phyloP scores from a whole-genome alignment of 2,888 invertebrate genomes.

The Temnothorax ravouxi region DNA sequence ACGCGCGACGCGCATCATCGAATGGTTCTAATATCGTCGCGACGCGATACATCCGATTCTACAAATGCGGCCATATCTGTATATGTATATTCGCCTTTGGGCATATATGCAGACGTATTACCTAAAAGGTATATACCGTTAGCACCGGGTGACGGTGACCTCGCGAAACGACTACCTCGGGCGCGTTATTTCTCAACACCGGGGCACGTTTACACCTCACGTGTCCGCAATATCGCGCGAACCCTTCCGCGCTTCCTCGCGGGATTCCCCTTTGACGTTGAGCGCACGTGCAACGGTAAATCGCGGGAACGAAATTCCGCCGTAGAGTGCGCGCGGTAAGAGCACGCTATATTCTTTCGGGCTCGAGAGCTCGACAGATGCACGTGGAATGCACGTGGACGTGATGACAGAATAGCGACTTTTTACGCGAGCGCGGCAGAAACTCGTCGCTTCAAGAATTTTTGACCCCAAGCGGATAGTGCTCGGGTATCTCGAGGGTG shows the following conservation, averaged over 20 bases:
- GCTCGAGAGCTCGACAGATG: conserved; percentile 7
- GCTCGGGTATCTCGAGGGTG: not conserved
- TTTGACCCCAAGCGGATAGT: not conserved
- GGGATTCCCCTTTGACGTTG: conserved; percentile 27
- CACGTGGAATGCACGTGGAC: conserved; percentile 36
- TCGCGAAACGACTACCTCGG: conserved; percentile 55
- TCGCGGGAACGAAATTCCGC: conserved; percentile 40
- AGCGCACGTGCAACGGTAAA: conserved; percentile 48
- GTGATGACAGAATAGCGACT: not conserved
- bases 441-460: not conserved
- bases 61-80: conserved; percentile 38
- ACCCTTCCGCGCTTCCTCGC: conserved; percentile 43
- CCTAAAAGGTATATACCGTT: conserved; percentile 69
- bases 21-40: conserved; percentile 47
- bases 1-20: conserved; percentile 50
- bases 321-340: conserved; percentile 22
- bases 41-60: conserved; percentile 49
- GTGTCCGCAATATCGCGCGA: conserved; percentile 35
- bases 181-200: conserved; percentile 63
- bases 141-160: conserved; percentile 66
- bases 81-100: conserved; percentile 5
- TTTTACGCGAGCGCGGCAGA: not conserved
- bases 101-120: conserved; percentile 48
- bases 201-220: conserved; percentile 57
- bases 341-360: conserved; percentile 43